These are phyloP conservation scores for Leptopilina syphax DNA, from an alignment of 2,888 invertebrate species.

Conservation along the genomic window DNA sequence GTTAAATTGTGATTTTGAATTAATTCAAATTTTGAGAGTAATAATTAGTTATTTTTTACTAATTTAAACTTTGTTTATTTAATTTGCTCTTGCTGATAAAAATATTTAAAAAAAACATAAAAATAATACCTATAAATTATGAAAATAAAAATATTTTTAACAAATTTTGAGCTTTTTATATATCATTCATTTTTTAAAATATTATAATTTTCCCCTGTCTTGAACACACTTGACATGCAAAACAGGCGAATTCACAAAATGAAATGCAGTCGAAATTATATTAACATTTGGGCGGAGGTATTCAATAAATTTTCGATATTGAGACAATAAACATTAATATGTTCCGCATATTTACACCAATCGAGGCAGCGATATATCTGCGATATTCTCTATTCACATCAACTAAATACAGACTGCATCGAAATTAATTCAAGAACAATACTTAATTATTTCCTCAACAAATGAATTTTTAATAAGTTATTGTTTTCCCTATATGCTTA, in stretches of 20 bases:
- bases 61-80: no score
- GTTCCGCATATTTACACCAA: constrained; percentile 5
- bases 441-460: background rate
- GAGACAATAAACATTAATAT: constrained; percentile 3
- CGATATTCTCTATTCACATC: background rate
- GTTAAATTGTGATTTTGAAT: no score
- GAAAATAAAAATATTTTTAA: no score
- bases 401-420: background rate
- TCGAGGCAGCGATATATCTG: background rate
- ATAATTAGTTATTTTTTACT: no score
- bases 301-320: constrained; percentile 11
- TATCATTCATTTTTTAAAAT: no score
- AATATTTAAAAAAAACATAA: no score
- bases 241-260: background rate
- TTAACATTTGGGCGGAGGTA: background rate
- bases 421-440: background rate
- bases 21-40: no score
- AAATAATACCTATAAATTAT: no score
- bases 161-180: background rate
- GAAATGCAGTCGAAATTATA: constrained; percentile 1
- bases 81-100: no score
- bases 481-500: background rate
- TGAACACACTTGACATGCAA: background rate
- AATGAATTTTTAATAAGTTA: background rate
- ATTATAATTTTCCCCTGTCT: no score